These are phyloP conservation scores for Zelleria hepariella DNA, from an alignment of 2,888 invertebrate genomes.

Conservation along the genomic window DNA sequence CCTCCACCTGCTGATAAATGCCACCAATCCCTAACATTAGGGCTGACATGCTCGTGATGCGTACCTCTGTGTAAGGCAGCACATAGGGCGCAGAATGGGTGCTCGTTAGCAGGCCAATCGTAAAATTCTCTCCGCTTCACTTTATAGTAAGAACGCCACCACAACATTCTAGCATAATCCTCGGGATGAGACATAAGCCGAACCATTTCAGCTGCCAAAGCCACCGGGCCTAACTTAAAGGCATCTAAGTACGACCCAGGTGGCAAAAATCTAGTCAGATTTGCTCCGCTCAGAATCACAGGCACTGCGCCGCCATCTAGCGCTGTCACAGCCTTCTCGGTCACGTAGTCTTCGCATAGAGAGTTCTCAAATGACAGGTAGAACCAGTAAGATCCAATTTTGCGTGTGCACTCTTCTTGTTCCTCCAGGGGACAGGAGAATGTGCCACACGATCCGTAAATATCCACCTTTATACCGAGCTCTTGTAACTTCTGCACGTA, in stretches of 20 bases:
- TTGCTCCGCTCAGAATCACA: conserved; percentile 67
- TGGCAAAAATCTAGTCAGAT: conserved; percentile 59
- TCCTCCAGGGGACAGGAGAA: conserved; percentile 26
- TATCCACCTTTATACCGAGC: conserved; percentile 68
- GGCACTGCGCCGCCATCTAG: conserved; percentile 61
- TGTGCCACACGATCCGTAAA: conserved; percentile 75
- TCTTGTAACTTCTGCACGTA: conserved; percentile 63
- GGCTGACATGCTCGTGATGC: conserved; percentile 10
- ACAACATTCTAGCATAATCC: conserved; percentile 75
- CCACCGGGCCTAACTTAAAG: conserved; percentile 68
- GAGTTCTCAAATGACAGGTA: conserved; percentile 79
- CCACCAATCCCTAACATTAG: background rate
- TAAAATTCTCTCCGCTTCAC: conserved; percentile 28
- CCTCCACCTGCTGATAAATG: background rate
- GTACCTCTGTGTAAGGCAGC: conserved; percentile 41
- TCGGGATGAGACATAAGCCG: conserved; percentile 59
- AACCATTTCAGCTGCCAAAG: conserved; percentile 71
- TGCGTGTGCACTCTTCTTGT: conserved; percentile 32
- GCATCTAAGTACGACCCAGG: conserved; percentile 75
- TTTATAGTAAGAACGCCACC: conserved; percentile 73
- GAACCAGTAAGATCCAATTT: conserved; percentile 73
- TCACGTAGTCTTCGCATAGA: conserved; percentile 78
- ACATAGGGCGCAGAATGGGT: conserved; percentile 73
- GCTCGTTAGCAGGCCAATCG: conserved; percentile 37
- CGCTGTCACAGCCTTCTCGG: conserved; percentile 73